Evolutionary conservation across 2,113 vertebrate genomes (phyloP).

Genomic region (Alethe diademata): DNA sequence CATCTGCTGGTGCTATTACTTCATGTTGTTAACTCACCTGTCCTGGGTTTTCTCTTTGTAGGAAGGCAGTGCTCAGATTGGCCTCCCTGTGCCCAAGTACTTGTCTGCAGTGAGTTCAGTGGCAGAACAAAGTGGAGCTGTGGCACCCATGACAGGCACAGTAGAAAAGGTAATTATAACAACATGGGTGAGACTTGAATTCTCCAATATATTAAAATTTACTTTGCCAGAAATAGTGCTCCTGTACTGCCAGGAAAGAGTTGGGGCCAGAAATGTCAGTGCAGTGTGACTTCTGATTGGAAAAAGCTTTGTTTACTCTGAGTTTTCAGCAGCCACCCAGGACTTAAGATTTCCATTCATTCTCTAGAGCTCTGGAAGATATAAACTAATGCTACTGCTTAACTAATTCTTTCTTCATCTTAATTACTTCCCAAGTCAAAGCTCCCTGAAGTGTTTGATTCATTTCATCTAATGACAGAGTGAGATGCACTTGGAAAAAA

Average conservation of each 20-base stretch:
- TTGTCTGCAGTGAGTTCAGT: conserved; percentile 78
- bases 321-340: background rate
- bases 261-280: background rate
- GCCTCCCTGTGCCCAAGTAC: conserved; percentile 85
- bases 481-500: background rate
- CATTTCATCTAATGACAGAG: background rate
- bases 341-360: background rate
- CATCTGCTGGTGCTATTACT: background rate
- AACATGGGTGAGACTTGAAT: background rate
- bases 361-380: background rate
- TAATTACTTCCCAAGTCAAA: background rate
- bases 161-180: conserved; percentile 88
- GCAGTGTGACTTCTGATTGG: background rate
- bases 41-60: conserved; percentile 38
- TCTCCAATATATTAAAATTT: background rate
- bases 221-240: background rate
- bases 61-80: conserved; percentile 84
- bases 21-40: background rate
- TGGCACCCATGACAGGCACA: conserved; percentile 96
- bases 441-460: background rate
- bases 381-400: background rate
- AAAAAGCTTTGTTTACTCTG: background rate
- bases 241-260: background rate
- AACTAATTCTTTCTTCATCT: background rate
- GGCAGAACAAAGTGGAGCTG: conserved; percentile 76